Percentiles rank a stretch among this genome's conserved stretches.
Conservation (phyloP, 1,140 invertebrate species). For the Atopsyche davidsoni region DNA sequence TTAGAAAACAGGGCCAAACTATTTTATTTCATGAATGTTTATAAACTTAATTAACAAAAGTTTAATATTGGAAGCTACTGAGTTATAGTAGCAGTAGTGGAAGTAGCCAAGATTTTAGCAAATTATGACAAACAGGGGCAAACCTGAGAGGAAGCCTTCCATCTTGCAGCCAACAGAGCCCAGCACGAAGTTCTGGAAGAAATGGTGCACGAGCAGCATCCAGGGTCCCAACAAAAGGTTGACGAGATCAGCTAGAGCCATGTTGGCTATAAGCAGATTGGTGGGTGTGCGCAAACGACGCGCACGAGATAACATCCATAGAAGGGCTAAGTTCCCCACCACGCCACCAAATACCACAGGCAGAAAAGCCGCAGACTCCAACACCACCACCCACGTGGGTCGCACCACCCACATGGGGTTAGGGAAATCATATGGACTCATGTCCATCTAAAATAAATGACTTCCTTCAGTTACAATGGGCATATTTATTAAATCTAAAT, state of each 20-base stretch:
- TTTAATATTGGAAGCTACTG: too few species aligned
- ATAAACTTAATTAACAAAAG: too few species aligned
- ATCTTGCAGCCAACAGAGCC: slow-evolving; percentile 60
- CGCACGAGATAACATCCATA: slow-evolving; percentile 62
- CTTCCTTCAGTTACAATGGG: neutral
- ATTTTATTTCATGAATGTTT: too few species aligned
- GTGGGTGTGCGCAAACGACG: slow-evolving; percentile 66
- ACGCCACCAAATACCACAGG: slow-evolving; percentile 62
- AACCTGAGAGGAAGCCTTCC: slow-evolving; percentile 64
- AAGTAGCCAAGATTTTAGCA: neutral
- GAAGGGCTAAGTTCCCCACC: slow-evolving; percentile 64
- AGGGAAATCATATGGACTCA: slow-evolving; percentile 47
- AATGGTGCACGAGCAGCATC: slow-evolving; percentile 63
- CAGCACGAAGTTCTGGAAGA: slow-evolving; percentile 70
- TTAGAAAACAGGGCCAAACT: too few species aligned
- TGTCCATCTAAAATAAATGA: slow-evolving; percentile 43
- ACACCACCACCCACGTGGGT: slow-evolving; percentile 51
- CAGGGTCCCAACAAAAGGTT: slow-evolving; percentile 69
- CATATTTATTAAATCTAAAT: neutral
- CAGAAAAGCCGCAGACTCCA: slow-evolving; percentile 55
- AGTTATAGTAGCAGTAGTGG: too few species aligned
- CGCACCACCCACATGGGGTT: slow-evolving; percentile 56
- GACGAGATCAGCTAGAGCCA: slow-evolving; percentile 69
- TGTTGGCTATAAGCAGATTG: slow-evolving; percentile 73
- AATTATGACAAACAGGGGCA: neutral